These are phyloP conservation scores for Euplagia quadripunctaria DNA, from an alignment of 2,888 invertebrate genomes.

Conservation along the genomic window DNA sequence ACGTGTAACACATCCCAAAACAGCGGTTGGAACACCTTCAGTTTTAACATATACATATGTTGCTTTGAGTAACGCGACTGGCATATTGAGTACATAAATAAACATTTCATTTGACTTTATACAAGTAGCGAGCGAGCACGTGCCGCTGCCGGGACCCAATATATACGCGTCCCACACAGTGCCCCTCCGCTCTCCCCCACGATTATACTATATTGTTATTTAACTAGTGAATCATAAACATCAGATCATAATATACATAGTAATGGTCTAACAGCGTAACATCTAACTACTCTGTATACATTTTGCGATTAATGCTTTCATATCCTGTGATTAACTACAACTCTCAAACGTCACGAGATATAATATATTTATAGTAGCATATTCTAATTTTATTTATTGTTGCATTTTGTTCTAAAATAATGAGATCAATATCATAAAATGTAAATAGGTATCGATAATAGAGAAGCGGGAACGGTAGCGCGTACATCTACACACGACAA, in stretches of 20 bases:
- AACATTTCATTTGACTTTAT: conserved; percentile 35
- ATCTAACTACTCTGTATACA: conserved; percentile 46
- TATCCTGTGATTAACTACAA: conserved; percentile 26
- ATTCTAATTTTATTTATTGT: conserved; percentile 27
- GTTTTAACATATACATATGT: conserved; percentile 29
- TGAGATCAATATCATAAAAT: conserved; percentile 24
- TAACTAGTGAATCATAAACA: conserved; percentile 27
- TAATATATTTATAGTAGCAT: conserved; percentile 19
- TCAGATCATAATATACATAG: conserved; percentile 23
- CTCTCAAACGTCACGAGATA: conserved; percentile 24
- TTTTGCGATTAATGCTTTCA: conserved; percentile 21
- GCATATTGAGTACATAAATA: conserved; percentile 42
- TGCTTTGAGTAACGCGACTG: conserved; percentile 42
- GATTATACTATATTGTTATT: conserved; percentile 8
- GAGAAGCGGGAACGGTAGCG: conserved; percentile 19
- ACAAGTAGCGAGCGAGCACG: conserved; percentile 28
- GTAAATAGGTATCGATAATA: conserved; percentile 1
- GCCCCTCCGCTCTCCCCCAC: background rate
- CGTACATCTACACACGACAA: conserved; percentile 1
- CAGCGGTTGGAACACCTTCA: conserved; percentile 37
- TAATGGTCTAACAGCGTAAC: conserved; percentile 44
- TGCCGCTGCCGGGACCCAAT: background rate
- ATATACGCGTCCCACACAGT: background rate
- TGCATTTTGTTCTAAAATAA: conserved; percentile 32
- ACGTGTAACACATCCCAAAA: conserved; percentile 44